These are phyloP conservation scores for Syrphus vitripennis DNA, from an alignment of 2,888 invertebrate species.

Conservation along the genomic window DNA sequence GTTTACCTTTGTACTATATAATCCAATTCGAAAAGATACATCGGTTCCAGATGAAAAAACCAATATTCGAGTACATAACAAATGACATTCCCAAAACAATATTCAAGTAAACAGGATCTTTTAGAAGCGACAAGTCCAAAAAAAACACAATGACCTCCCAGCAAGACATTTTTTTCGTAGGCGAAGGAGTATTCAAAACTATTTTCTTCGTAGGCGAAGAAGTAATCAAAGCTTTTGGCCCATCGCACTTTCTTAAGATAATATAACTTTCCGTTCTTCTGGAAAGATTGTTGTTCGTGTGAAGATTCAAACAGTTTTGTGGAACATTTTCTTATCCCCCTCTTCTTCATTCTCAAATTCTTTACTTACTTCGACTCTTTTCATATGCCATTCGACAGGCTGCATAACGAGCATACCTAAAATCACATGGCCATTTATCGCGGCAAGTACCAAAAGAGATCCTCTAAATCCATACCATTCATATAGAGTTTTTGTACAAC, in stretches of 20 bases:
- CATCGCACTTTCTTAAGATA: slow-evolving; percentile 80
- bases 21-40: slow-evolving; percentile 80
- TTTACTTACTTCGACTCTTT: slow-evolving; percentile 81
- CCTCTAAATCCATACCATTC: slow-evolving; percentile 87
- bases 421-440: slow-evolving; percentile 85
- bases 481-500: slow-evolving; percentile 84
- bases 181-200: no score
- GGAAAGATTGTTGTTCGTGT: slow-evolving; percentile 37
- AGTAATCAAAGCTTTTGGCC: slow-evolving; percentile 77
- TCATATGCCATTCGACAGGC: slow-evolving; percentile 88
- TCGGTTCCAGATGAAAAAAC: slow-evolving; percentile 87
- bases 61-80: slow-evolving; percentile 86
- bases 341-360: slow-evolving; percentile 77
- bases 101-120: slow-evolving; percentile 85
- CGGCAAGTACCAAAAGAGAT: slow-evolving; percentile 86
- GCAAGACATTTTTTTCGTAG: slow-evolving; percentile 46
- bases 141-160: slow-evolving; percentile 84
- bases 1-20: slow-evolving; percentile 78
- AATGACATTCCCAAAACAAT: slow-evolving; percentile 87
- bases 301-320: not conserved
- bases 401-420: slow-evolving; percentile 88
- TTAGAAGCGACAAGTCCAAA: slow-evolving; percentile 84
- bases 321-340: slow-evolving; percentile 12
- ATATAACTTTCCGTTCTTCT: slow-evolving; percentile 78
- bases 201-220: slow-evolving; percentile 77